A percentile compares a stretch with the other conserved stretches of the same genome.
Conservation (phyloP, 2,888 invertebrate genomes). For the Oscheius sp. region DNA sequence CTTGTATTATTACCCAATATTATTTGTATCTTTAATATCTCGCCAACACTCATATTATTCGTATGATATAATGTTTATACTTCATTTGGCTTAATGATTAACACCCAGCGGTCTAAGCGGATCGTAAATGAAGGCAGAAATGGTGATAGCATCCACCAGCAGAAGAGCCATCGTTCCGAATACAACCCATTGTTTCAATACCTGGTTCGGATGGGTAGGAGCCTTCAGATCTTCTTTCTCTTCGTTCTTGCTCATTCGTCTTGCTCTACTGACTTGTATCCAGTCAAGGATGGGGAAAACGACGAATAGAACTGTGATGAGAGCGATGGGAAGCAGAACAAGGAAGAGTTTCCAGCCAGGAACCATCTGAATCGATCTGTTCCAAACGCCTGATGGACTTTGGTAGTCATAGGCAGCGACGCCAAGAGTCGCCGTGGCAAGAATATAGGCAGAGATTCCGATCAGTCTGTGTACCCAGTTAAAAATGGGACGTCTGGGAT, state of each 20-base stretch:
- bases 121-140: conserved; percentile 11
- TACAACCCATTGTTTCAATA: conserved; percentile 1
- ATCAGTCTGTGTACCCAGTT: conserved; percentile 60
- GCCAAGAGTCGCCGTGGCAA: conserved; percentile 42
- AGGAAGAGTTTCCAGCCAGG: conserved; percentile 12
- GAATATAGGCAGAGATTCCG: conserved; percentile 49
- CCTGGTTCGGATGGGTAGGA: neutral
- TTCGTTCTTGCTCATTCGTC: too few species aligned
- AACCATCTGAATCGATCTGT: neutral
- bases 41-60: too few species aligned
- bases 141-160: conserved; percentile 15
- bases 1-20: too few species aligned
- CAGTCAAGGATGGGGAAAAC: neutral
- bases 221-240: neutral
- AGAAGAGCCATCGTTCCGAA: neutral
- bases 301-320: neutral
- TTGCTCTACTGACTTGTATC: neutral
- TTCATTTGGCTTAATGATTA: too few species aligned
- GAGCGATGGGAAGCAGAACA: conserved; percentile 1
- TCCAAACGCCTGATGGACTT: conserved; percentile 22
- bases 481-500: conserved; percentile 57
- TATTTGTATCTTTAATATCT: too few species aligned
- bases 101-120: too few species aligned
- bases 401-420: conserved; percentile 5
- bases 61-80: too few species aligned